Base-by-base conservation (phyloP, 2,113 vertebrate species). In the Carollia perspicillata region DNA sequence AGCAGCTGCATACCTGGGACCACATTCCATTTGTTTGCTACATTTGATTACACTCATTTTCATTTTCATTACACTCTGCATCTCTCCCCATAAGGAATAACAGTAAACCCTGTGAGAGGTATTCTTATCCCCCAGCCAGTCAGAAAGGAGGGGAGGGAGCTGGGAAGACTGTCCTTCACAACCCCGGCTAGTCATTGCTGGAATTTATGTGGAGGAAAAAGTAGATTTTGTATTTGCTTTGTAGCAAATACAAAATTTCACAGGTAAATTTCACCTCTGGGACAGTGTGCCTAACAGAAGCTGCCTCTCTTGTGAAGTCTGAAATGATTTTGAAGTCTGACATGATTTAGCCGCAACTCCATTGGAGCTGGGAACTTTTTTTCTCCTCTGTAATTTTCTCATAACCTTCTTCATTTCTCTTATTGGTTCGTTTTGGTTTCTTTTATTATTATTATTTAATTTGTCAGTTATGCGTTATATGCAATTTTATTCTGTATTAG, bases 311-410 rank as follows among this genome's bases (percentile, higher is more conserved):
- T 17, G 35, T 94, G n/a, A 75, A 77, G 60, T 86, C 77, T 16
- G 51, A 91, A 83, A 87, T 83, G 37, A 68, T 30, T 86, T n/a
- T 94, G n/a, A 75, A 77, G 60, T 86, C 77, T 16, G 51, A 91
- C 77, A 87, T 83, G 37, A 68, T 30, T 86, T n/a, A 55, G 40
- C 79, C 65, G 22, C 78, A 80, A 93, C 42, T 80, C 58, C 1
- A 30, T 3, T 58, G 81, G n/a, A 69, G n/a, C 83, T 42, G 44
- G n/a, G 55, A 87, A 42, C 77, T 30, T 58, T 85, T 66, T 35
- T 55, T 26, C 40, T 51, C 16, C 30, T 30, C 13, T 22, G 11
- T n/a, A 51, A 16, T 55, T 71, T 95, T 65, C 87, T 65, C 13
- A 83, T 74, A 58, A 42, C 49, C 75, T 83, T 47, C 42, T 77